Evolutionary conservation across 2,113 vertebrate genomes (phyloP).

Genomic region (Eptesicus fuscus): DNA sequence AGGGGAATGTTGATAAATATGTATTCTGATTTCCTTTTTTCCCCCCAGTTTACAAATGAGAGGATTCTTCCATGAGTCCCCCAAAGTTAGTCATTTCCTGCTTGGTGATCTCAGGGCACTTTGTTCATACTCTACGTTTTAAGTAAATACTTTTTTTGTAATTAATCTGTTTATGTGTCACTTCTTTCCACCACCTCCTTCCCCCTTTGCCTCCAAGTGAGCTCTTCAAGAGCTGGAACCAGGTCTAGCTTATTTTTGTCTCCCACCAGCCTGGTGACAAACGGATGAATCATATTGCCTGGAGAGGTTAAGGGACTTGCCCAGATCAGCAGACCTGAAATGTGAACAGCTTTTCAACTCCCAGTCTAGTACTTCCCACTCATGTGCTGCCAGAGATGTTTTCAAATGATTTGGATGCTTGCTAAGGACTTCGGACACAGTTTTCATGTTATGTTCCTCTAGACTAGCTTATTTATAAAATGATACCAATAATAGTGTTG

Average conservation of each 20-base stretch:
- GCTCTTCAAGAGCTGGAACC: conserved; percentile 54
- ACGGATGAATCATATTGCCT: conserved; percentile 58
- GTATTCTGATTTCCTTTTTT: not conserved
- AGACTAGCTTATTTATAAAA: not conserved
- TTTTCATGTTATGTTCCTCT: not conserved
- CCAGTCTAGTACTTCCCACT: not conserved
- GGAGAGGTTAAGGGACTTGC: conserved; percentile 48
- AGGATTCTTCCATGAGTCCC: conserved; percentile 51
- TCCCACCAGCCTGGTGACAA: conserved; percentile 41
- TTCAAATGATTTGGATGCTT: not conserved
- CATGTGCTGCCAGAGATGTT: not conserved
- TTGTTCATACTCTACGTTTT: conserved; percentile 53
- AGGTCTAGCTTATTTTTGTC: conserved; percentile 53
- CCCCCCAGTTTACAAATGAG: conserved; percentile 45
- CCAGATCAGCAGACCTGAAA: conserved; percentile 6
- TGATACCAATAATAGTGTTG: too few species aligned
- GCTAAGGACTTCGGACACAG: not conserved
- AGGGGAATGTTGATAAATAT: not conserved
- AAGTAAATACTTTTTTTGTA: conserved; percentile 54
- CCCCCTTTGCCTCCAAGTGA: not conserved
- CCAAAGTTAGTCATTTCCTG: conserved; percentile 72
- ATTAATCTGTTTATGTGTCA: conserved; percentile 63
- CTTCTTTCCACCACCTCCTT: conserved; percentile 52
- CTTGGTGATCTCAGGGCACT: conserved; percentile 41
- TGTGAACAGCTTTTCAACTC: not conserved